Conservation (phyloP, 2,888 invertebrate species). For the Campoplex nolae region DNA sequence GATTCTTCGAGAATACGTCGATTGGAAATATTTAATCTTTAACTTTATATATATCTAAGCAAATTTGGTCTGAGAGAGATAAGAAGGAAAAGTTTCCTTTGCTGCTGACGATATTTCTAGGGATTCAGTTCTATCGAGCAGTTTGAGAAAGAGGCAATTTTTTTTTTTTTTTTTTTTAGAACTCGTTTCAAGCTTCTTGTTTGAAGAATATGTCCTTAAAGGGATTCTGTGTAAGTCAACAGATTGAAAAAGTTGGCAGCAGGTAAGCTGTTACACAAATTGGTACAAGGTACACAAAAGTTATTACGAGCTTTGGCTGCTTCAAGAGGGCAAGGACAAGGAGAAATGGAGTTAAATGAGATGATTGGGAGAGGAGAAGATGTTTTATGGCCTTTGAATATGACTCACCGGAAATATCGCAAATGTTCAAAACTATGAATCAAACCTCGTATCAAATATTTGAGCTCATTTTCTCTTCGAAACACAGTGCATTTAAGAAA, state of each 20-base stretch:
- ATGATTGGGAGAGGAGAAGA: slow-evolving; percentile 9
- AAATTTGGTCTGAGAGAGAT: neutral
- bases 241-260: slow-evolving; percentile 28
- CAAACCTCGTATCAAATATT: neutral
- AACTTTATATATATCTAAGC: neutral
- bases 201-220: slow-evolving; percentile 10
- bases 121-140: neutral
- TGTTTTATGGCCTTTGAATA: neutral
- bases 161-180: neutral
- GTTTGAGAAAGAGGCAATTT: neutral
- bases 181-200: neutral
- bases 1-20: neutral
- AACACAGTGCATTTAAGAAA: neutral
- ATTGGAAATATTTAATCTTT: neutral
- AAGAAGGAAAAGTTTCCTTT: neutral
- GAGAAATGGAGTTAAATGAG: slow-evolving; percentile 16
- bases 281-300: slow-evolving; percentile 39
- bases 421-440: neutral
- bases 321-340: neutral
- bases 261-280: slow-evolving; percentile 29
- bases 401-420: neutral
- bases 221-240: slow-evolving; percentile 18
- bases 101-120: neutral
- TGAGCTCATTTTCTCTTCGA: neutral
- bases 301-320: slow-evolving; percentile 23